A percentile compares a stretch with the other conserved stretches of the same genome.
These are phyloP conservation scores for Cathartes aura DNA, from an alignment of 2,113 vertebrate genomes.

Conservation along the genomic window DNA sequence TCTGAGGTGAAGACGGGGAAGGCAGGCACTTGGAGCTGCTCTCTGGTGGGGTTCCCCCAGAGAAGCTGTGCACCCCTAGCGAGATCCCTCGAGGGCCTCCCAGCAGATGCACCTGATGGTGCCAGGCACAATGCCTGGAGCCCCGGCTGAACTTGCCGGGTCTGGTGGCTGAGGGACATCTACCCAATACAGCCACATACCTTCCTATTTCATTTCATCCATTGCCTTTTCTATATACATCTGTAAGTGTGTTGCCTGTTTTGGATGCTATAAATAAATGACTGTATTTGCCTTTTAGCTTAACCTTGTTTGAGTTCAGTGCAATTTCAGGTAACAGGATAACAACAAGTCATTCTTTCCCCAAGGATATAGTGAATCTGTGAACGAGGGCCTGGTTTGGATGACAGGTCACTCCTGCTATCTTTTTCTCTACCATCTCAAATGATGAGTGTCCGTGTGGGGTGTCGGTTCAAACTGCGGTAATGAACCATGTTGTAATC, in stretches of 20 bases:
- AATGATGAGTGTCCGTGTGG: not conserved
- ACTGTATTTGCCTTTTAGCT: not conserved
- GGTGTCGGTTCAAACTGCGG: not conserved
- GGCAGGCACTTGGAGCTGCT: not conserved
- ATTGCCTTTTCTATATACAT: not conserved
- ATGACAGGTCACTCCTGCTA: slow-evolving; percentile 42
- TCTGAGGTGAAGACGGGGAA: not conserved
- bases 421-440: slow-evolving; percentile 63
- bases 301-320: not conserved
- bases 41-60: not conserved
- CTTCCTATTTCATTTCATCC: not conserved
- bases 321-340: not conserved
- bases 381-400: not conserved
- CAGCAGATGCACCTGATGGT: not conserved
- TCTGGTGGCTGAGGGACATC: not conserved
- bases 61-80: not conserved
- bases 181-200: not conserved
- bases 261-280: not conserved
- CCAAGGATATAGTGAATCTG: not conserved
- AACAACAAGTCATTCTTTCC: not conserved
- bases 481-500: not conserved
- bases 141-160: not conserved
- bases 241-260: not conserved
- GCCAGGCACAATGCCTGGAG: accelerated
- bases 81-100: not conserved